A percentile compares a stretch with the other conserved stretches of the same genome.
phyloP scores from a whole-genome alignment of 2,113 vertebrate genomes.

The Pachycephala philippinensis region DNA sequence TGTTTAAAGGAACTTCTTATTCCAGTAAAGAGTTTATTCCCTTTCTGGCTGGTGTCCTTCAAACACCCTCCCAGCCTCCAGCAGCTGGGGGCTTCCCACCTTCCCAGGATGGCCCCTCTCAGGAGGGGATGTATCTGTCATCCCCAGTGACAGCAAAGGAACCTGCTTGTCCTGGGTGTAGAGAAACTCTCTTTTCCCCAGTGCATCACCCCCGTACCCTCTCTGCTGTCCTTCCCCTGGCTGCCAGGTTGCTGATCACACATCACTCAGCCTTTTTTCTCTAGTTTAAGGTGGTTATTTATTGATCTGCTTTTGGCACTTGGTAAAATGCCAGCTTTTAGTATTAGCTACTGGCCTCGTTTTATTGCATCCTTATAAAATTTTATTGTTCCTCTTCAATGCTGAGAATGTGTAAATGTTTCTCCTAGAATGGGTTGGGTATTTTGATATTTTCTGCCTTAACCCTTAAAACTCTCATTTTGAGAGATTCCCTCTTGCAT shows the following conservation, averaged over 20 bases:
- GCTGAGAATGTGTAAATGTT: slow-evolving; percentile 20
- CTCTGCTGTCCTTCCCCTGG: not conserved
- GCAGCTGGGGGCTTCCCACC: not conserved
- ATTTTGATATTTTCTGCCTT: slow-evolving; percentile 13
- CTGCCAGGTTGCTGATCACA: not conserved
- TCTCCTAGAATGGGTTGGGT: not conserved
- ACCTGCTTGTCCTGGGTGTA: accelerated
- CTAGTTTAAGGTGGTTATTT: not conserved
- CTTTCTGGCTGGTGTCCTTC: not conserved
- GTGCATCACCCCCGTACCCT: not conserved
- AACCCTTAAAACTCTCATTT: not conserved
- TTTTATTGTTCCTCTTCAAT: not conserved
- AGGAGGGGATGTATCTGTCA: not conserved
- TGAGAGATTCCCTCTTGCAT: not conserved
- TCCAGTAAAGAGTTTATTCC: not conserved
- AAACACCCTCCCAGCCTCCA: not conserved
- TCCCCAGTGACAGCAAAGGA: not conserved
- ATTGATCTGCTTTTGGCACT: slow-evolving; percentile 39
- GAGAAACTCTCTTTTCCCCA: accelerated
- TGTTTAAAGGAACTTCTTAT: not conserved
- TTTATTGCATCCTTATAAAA: slow-evolving; percentile 50
- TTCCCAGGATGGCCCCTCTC: accelerated
- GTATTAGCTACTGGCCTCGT: not conserved
- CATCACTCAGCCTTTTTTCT: not conserved
- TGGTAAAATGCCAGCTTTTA: not conserved